Evolutionary conservation across 2,113 vertebrate species (phyloP).

Genomic region (Amblyopsis rosae): DNA sequence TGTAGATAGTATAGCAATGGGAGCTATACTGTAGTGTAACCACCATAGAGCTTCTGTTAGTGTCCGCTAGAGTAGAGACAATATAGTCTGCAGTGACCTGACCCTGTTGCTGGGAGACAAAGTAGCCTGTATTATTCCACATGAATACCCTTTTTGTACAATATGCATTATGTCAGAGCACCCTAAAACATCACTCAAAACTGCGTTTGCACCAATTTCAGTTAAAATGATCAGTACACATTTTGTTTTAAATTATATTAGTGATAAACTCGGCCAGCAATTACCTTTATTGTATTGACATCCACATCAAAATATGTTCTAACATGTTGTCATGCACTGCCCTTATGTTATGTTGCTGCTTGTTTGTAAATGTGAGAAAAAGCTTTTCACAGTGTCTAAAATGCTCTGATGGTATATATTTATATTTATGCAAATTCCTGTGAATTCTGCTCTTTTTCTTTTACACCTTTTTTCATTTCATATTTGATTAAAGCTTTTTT

Average conservation of each 20-base stretch:
- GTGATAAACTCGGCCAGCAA: slow-evolving; percentile 37
- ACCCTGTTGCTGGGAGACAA: slow-evolving; percentile 33
- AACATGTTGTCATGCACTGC: slow-evolving; percentile 43
- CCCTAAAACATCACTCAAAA: slow-evolving; percentile 25
- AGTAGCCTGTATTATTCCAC: slow-evolving; percentile 51
- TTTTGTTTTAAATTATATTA: slow-evolving; percentile 16
- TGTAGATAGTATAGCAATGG: too few species aligned
- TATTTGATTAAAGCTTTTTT: slow-evolving; percentile 73
- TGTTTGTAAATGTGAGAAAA: slow-evolving; percentile 52
- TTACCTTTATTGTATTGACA: slow-evolving; percentile 19
- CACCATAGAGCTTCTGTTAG: too few species aligned
- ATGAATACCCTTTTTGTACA: slow-evolving; percentile 34
- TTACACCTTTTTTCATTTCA: slow-evolving; percentile 51
- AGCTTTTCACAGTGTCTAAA: slow-evolving; percentile 49
- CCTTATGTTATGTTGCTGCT: slow-evolving; percentile 56
- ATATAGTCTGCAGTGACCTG: neutral
- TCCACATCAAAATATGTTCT: slow-evolving; percentile 36
- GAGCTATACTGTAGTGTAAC: too few species aligned
- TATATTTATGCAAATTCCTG: slow-evolving; percentile 71
- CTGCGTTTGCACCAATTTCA: slow-evolving; percentile 20
- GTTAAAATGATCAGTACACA: slow-evolving; percentile 14
- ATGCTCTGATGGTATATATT: slow-evolving; percentile 68
- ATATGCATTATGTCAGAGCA: slow-evolving; percentile 42
- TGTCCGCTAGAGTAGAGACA: too few species aligned
- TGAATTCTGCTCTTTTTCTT: slow-evolving; percentile 57